Evolutionary conservation across 2,888 invertebrate species (phyloP).

Genomic region (Anticlea derivata): DNA sequence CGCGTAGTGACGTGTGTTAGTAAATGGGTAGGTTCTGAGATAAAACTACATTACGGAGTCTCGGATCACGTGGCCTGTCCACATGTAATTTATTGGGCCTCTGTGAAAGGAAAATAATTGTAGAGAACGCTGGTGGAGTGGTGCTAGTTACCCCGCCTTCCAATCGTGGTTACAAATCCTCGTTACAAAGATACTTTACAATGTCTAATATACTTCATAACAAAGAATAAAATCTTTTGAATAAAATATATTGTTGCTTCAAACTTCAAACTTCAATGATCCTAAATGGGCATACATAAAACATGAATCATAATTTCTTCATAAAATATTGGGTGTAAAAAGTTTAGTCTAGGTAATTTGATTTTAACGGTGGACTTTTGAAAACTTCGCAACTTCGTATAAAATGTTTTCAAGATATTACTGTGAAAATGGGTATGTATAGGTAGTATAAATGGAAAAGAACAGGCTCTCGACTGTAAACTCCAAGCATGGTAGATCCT

Average conservation of each 20-base stretch:
- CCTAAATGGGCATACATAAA: constrained; percentile 45
- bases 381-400: background rate
- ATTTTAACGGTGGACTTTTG: constrained; percentile 29
- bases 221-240: constrained; percentile 26
- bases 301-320: constrained; percentile 39
- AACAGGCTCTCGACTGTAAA: too few species aligned
- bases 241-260: constrained; percentile 13
- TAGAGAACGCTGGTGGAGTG: too few species aligned
- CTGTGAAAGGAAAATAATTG: too few species aligned
- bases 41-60: background rate
- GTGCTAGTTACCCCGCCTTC: too few species aligned
- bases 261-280: constrained; percentile 23
- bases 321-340: constrained; percentile 40
- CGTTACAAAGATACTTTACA: background rate
- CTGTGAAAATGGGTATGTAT: too few species aligned
- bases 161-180: too few species aligned
- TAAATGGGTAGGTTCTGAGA: background rate
- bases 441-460: too few species aligned
- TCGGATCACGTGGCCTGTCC: background rate
- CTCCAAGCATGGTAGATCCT: too few species aligned
- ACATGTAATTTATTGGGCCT: background rate
- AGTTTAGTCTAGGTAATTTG: constrained; percentile 34
- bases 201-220: background rate
- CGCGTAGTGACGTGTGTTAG: constrained; percentile 42
- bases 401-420: too few species aligned